Percentiles rank a stretch among this genome's conserved stretches.
phyloP scores from a whole-genome alignment of 2,797 vertebrate genomes.

The Tenualosa thibaudeaui region DNA sequence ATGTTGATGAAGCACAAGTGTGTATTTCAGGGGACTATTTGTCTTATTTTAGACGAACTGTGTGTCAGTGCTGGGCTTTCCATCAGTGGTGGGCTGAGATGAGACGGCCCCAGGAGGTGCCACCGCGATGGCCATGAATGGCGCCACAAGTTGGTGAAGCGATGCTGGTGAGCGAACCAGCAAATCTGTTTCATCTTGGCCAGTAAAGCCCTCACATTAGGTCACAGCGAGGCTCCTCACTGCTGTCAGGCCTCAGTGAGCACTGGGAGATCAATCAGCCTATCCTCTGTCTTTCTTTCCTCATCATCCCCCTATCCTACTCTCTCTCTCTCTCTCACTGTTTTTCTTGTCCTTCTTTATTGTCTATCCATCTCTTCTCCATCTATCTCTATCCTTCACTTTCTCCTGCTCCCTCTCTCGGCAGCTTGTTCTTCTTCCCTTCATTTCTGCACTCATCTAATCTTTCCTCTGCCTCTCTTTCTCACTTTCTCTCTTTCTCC shows the following conservation, averaged over 20 bases:
- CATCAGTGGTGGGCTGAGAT: too few species aligned
- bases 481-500: neutral
- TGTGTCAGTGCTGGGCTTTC: neutral
- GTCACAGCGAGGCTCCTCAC: neutral
- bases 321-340: constrained; percentile 31
- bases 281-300: neutral
- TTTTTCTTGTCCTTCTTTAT: constrained; percentile 50
- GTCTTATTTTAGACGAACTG: neutral
- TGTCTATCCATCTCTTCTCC: neutral
- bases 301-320: neutral
- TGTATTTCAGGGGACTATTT: neutral
- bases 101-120: neutral
- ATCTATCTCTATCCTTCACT: constrained; percentile 38
- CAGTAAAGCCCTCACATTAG: too few species aligned
- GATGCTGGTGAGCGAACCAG: neutral
- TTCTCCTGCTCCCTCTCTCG: constrained; percentile 61
- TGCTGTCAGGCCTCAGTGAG: neutral
- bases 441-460: neutral
- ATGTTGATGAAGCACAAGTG: neutral
- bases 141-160: neutral
- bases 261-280: neutral
- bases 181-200: neutral
- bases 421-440: neutral
- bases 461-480: neutral
- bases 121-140: neutral